Conservation (phyloP, 23 tunicate genomes). For the Styela clava region DNA sequence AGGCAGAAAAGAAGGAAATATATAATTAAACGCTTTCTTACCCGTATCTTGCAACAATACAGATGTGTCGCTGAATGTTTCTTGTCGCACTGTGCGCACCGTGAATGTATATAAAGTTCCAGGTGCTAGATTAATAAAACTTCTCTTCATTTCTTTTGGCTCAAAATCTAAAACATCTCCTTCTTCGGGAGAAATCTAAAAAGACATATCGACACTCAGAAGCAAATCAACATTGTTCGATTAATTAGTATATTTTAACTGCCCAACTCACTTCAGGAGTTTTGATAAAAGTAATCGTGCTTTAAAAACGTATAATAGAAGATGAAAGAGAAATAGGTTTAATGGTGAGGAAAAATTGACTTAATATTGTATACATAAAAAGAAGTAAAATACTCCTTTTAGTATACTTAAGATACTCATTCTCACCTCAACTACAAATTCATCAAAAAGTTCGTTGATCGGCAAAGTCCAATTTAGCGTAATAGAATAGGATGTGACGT, state of each 20-base stretch:
- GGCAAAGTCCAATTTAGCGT: constrained; percentile 83
- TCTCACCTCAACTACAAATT: constrained; percentile 50
- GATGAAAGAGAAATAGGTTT: no score
- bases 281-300: neutral
- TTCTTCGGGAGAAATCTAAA: constrained; percentile 22
- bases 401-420: no score
- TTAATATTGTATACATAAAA: neutral
- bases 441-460: constrained; percentile 44
- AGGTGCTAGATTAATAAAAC: constrained; percentile 27
- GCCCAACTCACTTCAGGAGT: neutral
- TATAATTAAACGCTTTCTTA: no score
- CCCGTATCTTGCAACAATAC: constrained; percentile 58
- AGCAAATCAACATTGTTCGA: neutral
- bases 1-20: no score
- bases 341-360: neutral
- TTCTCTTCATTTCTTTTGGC: constrained; percentile 20
- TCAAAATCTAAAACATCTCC: constrained; percentile 10
- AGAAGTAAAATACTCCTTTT: no score
- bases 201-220: neutral
- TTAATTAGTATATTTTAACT: neutral
- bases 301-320: no score
- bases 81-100: constrained; percentile 26
- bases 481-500: constrained; percentile 40
- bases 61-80: constrained; percentile 39
- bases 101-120: constrained; percentile 49